phyloP scores from a whole-genome alignment of 2,113 vertebrate species.

The Cyanistes caeruleus region DNA sequence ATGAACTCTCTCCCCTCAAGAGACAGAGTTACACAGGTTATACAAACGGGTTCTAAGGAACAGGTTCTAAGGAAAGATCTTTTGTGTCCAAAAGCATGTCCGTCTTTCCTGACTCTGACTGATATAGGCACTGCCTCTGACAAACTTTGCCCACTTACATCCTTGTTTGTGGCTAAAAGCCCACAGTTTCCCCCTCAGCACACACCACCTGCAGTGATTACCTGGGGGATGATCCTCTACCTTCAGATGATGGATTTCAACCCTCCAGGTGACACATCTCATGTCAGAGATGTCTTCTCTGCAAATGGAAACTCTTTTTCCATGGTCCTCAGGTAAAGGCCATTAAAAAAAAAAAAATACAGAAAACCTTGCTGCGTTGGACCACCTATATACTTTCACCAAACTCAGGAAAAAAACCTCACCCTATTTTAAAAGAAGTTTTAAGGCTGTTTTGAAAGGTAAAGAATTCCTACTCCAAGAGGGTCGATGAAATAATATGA shows the following conservation, averaged over 20 bases:
- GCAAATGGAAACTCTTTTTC: neutral
- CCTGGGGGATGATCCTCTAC: neutral
- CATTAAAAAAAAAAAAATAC: neutral
- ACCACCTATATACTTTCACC: neutral
- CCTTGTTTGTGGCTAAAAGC: neutral
- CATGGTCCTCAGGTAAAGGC: neutral
- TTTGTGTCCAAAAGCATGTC: neutral
- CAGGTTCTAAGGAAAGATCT: neutral
- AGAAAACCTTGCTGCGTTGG: neutral
- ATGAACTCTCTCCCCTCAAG: neutral
- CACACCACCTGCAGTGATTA: neutral
- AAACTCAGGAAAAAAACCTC: neutral
- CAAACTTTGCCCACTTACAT: neutral
- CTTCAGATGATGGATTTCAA: neutral
- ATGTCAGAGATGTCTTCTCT: neutral
- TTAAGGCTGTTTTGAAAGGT: neutral
- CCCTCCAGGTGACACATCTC: neutral
- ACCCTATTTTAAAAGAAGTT: neutral
- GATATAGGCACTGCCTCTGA: neutral
- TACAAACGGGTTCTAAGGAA: neutral
- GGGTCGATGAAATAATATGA: constrained; percentile 46
- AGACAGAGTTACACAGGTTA: neutral
- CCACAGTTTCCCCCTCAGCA: neutral
- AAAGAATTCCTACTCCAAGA: neutral
- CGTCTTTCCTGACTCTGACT: neutral